Percentiles rank a stretch among this genome's conserved stretches.
These are phyloP conservation scores for Speoplatyrhinus poulsoni DNA, from an alignment of 2,113 vertebrate species.

Conservation along the genomic window DNA sequence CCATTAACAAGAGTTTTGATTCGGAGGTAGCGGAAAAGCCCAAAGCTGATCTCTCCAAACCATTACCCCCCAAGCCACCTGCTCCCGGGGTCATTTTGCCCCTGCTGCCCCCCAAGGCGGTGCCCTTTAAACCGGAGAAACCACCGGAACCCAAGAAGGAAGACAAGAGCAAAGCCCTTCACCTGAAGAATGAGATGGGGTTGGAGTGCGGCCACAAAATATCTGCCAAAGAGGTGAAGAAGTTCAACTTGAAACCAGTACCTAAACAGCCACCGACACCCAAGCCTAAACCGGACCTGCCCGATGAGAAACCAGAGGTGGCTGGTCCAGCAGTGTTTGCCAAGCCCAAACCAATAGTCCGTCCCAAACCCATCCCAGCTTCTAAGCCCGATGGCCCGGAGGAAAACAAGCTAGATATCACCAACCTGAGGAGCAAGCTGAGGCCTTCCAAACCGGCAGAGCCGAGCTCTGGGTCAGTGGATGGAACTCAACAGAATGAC, in stretches of 20 bases:
- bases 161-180: slow-evolving; percentile 89
- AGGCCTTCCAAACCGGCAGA: slow-evolving; percentile 87
- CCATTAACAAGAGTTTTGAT: slow-evolving; percentile 91
- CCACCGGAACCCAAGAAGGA: slow-evolving; percentile 84
- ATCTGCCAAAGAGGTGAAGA: slow-evolving; percentile 92
- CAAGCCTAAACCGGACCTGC: slow-evolving; percentile 82
- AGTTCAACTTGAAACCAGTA: slow-evolving; percentile 92
- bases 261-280: slow-evolving; percentile 84
- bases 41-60: slow-evolving; percentile 76
- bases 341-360: slow-evolving; percentile 87
- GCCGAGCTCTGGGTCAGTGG: slow-evolving; percentile 40
- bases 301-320: slow-evolving; percentile 84
- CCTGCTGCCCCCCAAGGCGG: slow-evolving; percentile 78
- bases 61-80: slow-evolving; percentile 85
- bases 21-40: slow-evolving; percentile 82
- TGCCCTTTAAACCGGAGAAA: slow-evolving; percentile 79
- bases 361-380: slow-evolving; percentile 85
- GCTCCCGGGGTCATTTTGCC: slow-evolving; percentile 83
- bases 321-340: slow-evolving; percentile 76
- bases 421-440: slow-evolving; percentile 91
- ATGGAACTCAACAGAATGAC: slow-evolving; percentile 42
- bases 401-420: slow-evolving; percentile 89
- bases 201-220: slow-evolving; percentile 95
- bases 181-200: slow-evolving; percentile 93
- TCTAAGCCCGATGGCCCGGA: slow-evolving; percentile 79